A percentile compares a stretch with the other conserved stretches of the same genome.
Evolutionary conservation across 30 jellyfish, hydroid and myxozoan species (phyloP).

Genomic region (Rhopilema esculentum): DNA sequence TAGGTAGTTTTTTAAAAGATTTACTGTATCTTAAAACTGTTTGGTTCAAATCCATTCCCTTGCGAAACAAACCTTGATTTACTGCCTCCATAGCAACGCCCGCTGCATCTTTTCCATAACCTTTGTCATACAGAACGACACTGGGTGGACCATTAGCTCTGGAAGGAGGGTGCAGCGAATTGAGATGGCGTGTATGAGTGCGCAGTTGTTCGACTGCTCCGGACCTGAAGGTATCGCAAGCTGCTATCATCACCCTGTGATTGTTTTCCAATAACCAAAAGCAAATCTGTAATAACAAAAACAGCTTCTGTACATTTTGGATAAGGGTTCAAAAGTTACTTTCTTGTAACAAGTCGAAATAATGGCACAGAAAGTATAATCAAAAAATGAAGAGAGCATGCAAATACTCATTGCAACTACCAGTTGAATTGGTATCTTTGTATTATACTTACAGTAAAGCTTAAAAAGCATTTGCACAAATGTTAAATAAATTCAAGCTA

Average conservation of each 20-base stretch:
- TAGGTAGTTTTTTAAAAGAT: no score
- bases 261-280: constrained; percentile 96
- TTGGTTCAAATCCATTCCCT: not conserved
- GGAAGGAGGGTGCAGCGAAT: constrained; percentile 92
- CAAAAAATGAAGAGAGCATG: no score
- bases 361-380: no score
- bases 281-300: constrained; percentile 72
- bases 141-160: constrained; percentile 82
- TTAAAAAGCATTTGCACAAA: no score
- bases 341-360: no score
- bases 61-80: constrained; percentile 70
- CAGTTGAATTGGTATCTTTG: no score
- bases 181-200: constrained; percentile 93
- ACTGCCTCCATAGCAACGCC: constrained; percentile 99
- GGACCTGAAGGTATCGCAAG: constrained; percentile 99
- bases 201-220: constrained; percentile 99
- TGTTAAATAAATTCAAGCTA: no score
- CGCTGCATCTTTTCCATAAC: constrained; percentile 99
- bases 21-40: no score
- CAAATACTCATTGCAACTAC: no score
- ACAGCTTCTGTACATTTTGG: not conserved
- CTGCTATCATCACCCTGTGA: constrained; percentile 98
- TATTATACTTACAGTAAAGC: no score
- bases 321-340: no score
- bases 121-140: constrained; percentile 89